Evolutionary conservation across 2,113 vertebrate species (phyloP).

Genomic region (Pseudorhombus dupliciocellatus): DNA sequence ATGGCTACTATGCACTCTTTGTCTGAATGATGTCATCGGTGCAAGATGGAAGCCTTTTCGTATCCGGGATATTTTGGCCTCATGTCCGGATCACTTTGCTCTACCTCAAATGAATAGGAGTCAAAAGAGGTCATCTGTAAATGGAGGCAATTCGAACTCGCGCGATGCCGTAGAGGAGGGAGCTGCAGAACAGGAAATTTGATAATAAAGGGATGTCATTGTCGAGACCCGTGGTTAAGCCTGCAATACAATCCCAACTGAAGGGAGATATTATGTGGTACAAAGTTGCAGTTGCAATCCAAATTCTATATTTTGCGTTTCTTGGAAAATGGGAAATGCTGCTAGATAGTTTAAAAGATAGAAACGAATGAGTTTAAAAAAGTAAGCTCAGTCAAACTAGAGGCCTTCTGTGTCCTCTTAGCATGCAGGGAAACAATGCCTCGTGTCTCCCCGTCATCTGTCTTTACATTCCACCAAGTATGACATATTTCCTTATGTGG

Average conservation of each 20-base stretch:
- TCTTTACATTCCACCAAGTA: conserved; percentile 42
- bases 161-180: conserved; percentile 8
- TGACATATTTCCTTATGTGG: conserved; percentile 43
- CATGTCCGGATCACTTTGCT: neutral
- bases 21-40: neutral
- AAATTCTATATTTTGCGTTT: conserved; percentile 39
- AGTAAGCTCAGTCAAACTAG: conserved; percentile 28
- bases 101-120: conserved; percentile 5
- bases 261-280: conserved; percentile 47
- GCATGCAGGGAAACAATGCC: conserved; percentile 38
- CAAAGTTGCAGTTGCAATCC: conserved; percentile 29
- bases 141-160: conserved; percentile 7
- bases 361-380: conserved; percentile 29
- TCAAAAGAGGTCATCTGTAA: conserved; percentile 15
- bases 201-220: conserved; percentile 47
- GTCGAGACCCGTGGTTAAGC: conserved; percentile 31
- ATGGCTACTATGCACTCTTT: too few relatives aligned
- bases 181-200: conserved; percentile 33
- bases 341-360: conserved; percentile 52
- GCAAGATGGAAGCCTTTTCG: neutral
- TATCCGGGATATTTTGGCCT: neutral
- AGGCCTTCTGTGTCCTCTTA: conserved; percentile 8
- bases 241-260: conserved; percentile 25
- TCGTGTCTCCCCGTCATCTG: conserved; percentile 25
- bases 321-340: conserved; percentile 45